Percentiles rank a stretch among this genome's conserved stretches.
These are phyloP conservation scores for Drosophila equinoxialis DNA, from an alignment of 1,140 invertebrate genomes.

Conservation along the genomic window DNA sequence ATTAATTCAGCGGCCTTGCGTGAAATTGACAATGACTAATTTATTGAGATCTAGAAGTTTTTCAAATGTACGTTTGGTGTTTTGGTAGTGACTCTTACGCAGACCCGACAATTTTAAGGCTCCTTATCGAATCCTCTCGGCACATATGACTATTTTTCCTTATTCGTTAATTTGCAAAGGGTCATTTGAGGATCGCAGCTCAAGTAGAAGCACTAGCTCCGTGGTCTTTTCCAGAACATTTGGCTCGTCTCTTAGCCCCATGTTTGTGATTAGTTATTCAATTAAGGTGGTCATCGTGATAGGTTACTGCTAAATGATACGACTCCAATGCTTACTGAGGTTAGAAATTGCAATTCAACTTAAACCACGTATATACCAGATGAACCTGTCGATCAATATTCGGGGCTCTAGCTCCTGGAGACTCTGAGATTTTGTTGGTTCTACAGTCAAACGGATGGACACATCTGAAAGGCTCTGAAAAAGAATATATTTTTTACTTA, in stretches of 20 bases:
- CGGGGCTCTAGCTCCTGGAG: too few species aligned
- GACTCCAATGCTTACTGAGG: too few species aligned
- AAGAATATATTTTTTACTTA: too few species aligned
- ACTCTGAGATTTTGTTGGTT: too few species aligned
- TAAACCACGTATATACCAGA: too few species aligned
- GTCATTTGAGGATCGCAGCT: slow-evolving; percentile 73
- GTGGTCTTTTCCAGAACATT: slow-evolving; percentile 70
- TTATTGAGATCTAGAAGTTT: slow-evolving; percentile 82
- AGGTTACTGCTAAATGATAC: slow-evolving; percentile 1
- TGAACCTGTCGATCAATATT: too few species aligned
- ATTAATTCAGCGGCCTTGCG: slow-evolving; percentile 80
- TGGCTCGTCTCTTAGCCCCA: slow-evolving; percentile 72
- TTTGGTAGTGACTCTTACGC: slow-evolving; percentile 80
- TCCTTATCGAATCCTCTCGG: slow-evolving; percentile 78
- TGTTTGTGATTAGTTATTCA: slow-evolving; percentile 71
- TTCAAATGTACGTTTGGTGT: slow-evolving; percentile 82
- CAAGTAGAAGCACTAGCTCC: slow-evolving; percentile 69
- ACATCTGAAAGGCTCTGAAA: too few species aligned
- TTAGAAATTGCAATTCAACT: too few species aligned
- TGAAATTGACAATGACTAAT: slow-evolving; percentile 69
- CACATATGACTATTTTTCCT: slow-evolving; percentile 75
- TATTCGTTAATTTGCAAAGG: slow-evolving; percentile 77
- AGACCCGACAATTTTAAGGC: slow-evolving; percentile 79
- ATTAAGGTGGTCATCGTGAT: slow-evolving; percentile 69
- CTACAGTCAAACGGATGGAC: too few species aligned